Conservation (phyloP, 2,888 invertebrate genomes). For the Xestia ashworthii region DNA sequence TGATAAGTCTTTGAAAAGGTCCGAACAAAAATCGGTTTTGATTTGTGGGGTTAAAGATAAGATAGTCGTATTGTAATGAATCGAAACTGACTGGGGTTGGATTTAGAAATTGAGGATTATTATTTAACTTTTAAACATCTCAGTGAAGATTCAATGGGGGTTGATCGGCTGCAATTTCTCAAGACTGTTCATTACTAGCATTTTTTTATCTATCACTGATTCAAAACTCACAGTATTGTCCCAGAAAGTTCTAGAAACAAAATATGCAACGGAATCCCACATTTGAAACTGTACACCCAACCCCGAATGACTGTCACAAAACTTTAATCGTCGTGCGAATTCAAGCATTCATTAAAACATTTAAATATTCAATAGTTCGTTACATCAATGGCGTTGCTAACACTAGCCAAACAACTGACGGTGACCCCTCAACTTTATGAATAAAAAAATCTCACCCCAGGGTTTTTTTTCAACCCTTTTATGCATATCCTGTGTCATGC, state of each 20-base stretch:
- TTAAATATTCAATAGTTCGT: conserved; percentile 84
- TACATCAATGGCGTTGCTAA: conserved; percentile 81
- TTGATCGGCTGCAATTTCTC: conserved; percentile 21
- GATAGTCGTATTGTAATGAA: conserved; percentile 72
- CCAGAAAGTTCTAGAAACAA: conserved; percentile 11
- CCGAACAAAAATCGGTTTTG: conserved; percentile 73
- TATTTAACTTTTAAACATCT: conserved; percentile 15
- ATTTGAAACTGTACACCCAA: conserved; percentile 34
- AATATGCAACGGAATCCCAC: conserved; percentile 18
- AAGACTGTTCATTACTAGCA: background rate
- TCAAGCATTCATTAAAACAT: conserved; percentile 68
- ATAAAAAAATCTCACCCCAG: conserved; percentile 86
- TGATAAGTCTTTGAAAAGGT: conserved; percentile 76
- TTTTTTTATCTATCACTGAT: background rate
- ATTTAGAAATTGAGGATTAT: conserved; percentile 33
- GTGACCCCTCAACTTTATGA: conserved; percentile 73
- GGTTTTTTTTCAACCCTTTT: conserved; percentile 88
- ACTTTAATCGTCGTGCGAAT: conserved; percentile 83
- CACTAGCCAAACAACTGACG: conserved; percentile 78
- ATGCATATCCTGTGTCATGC: conserved; percentile 89
- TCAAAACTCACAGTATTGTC: background rate
- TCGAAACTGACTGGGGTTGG: conserved; percentile 54
- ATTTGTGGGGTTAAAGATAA: conserved; percentile 82
- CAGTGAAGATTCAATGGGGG: conserved; percentile 6
- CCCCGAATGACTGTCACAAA: conserved; percentile 51